Evolutionary conservation across 2,888 invertebrate genomes (phyloP), one percentile per base, ranked within the genome.

Genomic region (Cryptophagus acutangulus): DNA sequence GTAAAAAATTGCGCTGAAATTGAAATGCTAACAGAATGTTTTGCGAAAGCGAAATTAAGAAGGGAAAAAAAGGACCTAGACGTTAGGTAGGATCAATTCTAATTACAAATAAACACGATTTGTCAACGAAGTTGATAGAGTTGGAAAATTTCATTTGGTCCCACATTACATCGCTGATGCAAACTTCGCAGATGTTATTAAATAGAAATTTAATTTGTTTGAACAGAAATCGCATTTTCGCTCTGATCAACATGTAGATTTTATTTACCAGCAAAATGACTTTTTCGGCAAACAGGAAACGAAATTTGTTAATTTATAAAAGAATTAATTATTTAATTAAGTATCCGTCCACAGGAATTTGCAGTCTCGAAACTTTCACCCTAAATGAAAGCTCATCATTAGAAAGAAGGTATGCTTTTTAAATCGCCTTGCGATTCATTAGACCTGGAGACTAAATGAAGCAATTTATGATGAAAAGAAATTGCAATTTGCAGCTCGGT

Each of bases 391-490:
- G n/a, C n/a, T n/a, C 26, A 26, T 26, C n/a, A 26, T 26, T 26
- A 26, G 26, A 12, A 26, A 26, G 10, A 13, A 13, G 26, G 26
- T 3, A 26, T n/a, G 26, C 12, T 26, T 20, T 9, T 20, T 20
- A 20, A 20, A 20, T 20, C 20, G 5, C 9, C 20, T 20, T 26
- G 26, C 26, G 26, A 15, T 31, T 31, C 31, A 31, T 31, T 31
- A 31, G 31, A 31, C 31, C 16, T 16, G 3, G 8, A n/a, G 49
- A 54, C 57, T 59, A 60, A 60, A 59, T 60, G 58, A 59, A 59
- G 60, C 58, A 60, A 60, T 60, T 60, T 60, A 52, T 54, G 58
- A 57, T 60, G 58, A 59, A 59, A 59, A 59, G 58, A 57, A 58
- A 54, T 55, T 48, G 53, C 52, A 57, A 59, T 59, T 58, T 58